phyloP scores from a whole-genome alignment of 2,113 vertebrate species.

The Phyllopteryx taeniolatus region DNA sequence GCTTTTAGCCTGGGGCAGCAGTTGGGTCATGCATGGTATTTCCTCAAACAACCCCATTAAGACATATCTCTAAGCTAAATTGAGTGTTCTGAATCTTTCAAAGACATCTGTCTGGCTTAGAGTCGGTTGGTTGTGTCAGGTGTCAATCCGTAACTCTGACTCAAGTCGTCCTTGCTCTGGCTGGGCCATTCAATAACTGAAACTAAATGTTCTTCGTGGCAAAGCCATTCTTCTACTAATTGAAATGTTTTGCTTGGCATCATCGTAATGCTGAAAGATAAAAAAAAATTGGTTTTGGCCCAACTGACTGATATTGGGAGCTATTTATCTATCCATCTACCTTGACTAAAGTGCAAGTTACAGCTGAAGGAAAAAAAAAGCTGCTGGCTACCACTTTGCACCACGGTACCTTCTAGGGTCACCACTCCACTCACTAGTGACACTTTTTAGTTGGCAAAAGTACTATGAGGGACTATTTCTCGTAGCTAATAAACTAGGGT shows the following conservation, averaged over 20 bases:
- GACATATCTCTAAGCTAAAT: conserved; percentile 5
- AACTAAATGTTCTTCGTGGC: background rate
- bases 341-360: no score
- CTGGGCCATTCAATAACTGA: background rate
- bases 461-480: no score
- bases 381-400: no score
- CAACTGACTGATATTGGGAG: no score
- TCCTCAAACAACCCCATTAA: conserved; percentile 39
- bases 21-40: conserved; percentile 60
- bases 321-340: no score
- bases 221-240: background rate
- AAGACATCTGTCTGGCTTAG: conserved; percentile 1
- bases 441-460: no score
- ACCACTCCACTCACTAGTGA: no score
- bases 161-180: background rate
- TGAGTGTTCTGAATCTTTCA: background rate
- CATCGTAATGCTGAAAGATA: background rate
- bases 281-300: background rate
- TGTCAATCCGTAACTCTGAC: background rate
- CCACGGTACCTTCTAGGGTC: no score
- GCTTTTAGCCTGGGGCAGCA: conserved; percentile 50
- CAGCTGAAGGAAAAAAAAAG: no score
- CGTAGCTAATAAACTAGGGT: no score
- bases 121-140: background rate
- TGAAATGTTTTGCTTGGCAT: background rate